phyloP scores from a whole-genome alignment of 2,888 invertebrate species.

The Athalia circularis region DNA sequence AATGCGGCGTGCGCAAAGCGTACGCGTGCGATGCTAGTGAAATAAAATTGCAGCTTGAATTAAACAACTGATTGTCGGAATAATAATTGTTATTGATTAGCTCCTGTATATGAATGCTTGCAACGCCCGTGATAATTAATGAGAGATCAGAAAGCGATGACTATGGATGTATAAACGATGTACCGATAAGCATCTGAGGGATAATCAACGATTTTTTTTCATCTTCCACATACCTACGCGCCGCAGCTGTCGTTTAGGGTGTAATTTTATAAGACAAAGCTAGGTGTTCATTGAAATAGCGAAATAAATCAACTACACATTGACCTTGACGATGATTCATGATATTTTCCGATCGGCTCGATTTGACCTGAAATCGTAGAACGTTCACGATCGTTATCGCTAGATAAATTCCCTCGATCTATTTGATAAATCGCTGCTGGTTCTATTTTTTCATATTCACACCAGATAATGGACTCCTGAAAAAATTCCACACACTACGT shows the following conservation, averaged over 20 bases:
- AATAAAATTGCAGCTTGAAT: too few relatives aligned
- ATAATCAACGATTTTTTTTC: not conserved
- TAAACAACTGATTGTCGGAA: too few relatives aligned
- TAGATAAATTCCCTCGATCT: constrained; percentile 11
- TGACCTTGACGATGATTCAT: not conserved
- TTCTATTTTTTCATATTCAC: not conserved
- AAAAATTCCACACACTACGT: not conserved
- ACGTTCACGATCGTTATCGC: constrained; percentile 1
- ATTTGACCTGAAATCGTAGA: not conserved
- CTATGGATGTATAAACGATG: constrained; percentile 5
- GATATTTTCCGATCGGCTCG: not conserved
- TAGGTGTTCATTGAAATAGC: not conserved
- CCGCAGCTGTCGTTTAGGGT: not conserved
- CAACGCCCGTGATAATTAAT: constrained; percentile 5
- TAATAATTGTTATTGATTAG: too few relatives aligned
- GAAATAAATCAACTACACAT: not conserved
- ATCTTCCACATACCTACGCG: not conserved
- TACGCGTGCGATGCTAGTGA: too few relatives aligned
- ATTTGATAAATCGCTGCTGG: constrained; percentile 18
- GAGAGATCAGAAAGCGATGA: not conserved
- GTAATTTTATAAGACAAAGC: not conserved
- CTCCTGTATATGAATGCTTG: not conserved
- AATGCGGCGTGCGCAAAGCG: too few relatives aligned
- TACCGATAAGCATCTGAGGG: not conserved
- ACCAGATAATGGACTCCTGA: constrained; percentile 13